Percentiles rank a stretch among this genome's conserved stretches.
These are phyloP conservation scores for Puffinus mauretanicus DNA, from an alignment of 2,113 vertebrate genomes.

Conservation along the genomic window DNA sequence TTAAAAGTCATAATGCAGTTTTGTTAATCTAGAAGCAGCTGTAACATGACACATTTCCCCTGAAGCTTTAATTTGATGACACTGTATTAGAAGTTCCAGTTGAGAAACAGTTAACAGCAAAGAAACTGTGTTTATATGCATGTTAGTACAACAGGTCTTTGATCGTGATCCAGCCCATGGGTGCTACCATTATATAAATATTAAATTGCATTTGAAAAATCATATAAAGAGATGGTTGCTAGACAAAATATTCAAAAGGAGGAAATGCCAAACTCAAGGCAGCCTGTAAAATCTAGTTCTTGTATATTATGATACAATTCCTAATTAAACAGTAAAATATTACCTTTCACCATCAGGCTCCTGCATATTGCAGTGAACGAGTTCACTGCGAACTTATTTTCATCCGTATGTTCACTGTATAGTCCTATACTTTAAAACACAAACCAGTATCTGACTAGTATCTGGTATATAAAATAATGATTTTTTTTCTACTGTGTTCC, in stretches of 20 bases:
- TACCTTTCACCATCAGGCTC: background rate
- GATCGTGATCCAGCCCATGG: background rate
- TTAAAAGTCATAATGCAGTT: slow-evolving; percentile 38
- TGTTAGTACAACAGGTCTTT: background rate
- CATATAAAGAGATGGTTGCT: background rate
- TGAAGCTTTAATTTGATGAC: slow-evolving; percentile 29
- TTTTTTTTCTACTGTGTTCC: background rate
- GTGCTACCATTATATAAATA: background rate
- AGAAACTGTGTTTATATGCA: background rate
- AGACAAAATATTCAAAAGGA: background rate
- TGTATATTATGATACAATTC: background rate
- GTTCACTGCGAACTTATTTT: background rate
- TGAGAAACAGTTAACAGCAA: slow-evolving; percentile 22
- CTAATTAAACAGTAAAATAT: background rate
- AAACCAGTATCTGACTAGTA: background rate
- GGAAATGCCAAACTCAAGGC: background rate
- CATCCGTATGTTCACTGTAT: background rate
- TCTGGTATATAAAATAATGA: background rate
- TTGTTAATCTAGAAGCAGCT: slow-evolving; percentile 34
- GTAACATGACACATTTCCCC: slow-evolving; percentile 4
- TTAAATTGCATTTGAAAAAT: background rate
- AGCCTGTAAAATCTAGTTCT: background rate
- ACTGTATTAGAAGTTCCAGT: slow-evolving; percentile 31
- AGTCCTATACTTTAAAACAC: background rate
- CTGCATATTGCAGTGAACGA: background rate